Evolutionary conservation across 2,113 vertebrate species (phyloP).

Genomic region (Tonatia bakeri): DNA sequence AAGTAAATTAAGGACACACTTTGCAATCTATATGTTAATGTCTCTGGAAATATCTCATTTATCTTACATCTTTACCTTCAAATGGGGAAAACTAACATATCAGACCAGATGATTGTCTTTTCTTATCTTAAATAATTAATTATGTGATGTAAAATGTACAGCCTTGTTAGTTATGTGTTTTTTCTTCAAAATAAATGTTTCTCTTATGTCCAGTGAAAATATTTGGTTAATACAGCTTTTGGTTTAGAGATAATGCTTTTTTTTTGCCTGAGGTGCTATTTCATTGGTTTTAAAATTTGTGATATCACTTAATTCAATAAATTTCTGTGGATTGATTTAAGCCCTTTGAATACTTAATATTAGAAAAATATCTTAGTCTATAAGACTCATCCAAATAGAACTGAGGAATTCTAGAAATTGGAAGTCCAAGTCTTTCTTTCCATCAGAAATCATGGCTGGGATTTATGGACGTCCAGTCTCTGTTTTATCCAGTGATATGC

Average conservation of each 20-base stretch:
- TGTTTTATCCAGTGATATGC: neutral
- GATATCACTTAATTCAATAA: neutral
- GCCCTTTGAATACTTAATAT: neutral
- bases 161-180: neutral
- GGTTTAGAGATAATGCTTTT: neutral
- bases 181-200: neutral
- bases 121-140: neutral
- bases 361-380: neutral
- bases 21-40: neutral
- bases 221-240: neutral
- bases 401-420: neutral
- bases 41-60: conserved; percentile 12
- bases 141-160: neutral
- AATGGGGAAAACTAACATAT: neutral
- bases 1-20: neutral
- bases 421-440: neutral
- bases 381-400: neutral
- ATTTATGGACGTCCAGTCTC: neutral
- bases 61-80: neutral
- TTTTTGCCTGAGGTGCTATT: neutral
- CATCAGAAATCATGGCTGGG: neutral
- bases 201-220: neutral
- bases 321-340: neutral
- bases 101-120: neutral
- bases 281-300: neutral